A percentile compares a stretch with the other conserved stretches of the same genome.
Conservation (phyloP, 2,113 vertebrate species). For the Neodontobutis hainanensis region DNA sequence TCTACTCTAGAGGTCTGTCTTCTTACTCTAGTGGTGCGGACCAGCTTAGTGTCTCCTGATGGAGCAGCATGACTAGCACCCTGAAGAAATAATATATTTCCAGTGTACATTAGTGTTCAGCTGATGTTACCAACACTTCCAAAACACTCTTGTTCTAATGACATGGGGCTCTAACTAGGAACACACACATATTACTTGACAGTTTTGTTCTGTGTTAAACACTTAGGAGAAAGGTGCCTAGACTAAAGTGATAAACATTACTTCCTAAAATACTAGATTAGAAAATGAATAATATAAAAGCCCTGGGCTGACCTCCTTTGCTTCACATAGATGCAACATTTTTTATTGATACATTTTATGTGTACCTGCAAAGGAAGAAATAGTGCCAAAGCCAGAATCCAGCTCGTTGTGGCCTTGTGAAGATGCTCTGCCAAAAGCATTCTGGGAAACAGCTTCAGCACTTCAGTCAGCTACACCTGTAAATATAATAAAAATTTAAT, state of each 20-base stretch:
- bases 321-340: not conserved
- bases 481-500: not conserved
- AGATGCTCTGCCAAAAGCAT: conserved; percentile 57
- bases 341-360: conserved; percentile 17
- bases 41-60: conserved; percentile 67
- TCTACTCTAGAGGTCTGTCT: conserved; percentile 71
- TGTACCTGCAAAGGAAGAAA: conserved; percentile 66
- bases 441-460: conserved; percentile 41
- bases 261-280: conserved; percentile 42
- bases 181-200: not conserved
- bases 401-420: conserved; percentile 40
- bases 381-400: conserved; percentile 63
- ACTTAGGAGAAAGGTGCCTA: conserved; percentile 26
- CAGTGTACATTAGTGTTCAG: no score
- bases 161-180: not conserved
- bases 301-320: conserved; percentile 3
- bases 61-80: conserved; percentile 56
- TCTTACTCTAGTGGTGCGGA: conserved; percentile 75
- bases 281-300: conserved; percentile 33
- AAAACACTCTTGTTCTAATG: no score
- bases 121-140: no score
- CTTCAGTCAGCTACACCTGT: conserved; percentile 47
- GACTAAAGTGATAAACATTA: conserved; percentile 30
- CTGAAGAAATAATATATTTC: conserved; percentile 44
- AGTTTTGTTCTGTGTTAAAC: conserved; percentile 3